These are phyloP conservation scores for Pseudomugil tenellus DNA, from an alignment of 2,797 vertebrate genomes.

Conservation along the genomic window DNA sequence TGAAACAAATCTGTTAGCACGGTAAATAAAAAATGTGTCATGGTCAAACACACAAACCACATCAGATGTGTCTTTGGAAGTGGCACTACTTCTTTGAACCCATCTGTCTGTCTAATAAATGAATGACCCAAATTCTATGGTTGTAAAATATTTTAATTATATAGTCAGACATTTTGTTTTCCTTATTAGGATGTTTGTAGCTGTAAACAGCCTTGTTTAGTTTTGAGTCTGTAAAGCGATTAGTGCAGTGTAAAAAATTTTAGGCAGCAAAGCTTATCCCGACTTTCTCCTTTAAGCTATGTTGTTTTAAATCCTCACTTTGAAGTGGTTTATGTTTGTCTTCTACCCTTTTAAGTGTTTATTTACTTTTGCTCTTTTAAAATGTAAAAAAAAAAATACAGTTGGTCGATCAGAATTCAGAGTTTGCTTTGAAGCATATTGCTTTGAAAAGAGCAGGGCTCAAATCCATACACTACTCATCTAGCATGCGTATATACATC, in stretches of 20 bases:
- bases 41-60: background rate
- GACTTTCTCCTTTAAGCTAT: slow-evolving; percentile 31
- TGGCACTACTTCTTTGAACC: background rate
- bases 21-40: background rate
- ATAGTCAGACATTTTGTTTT: slow-evolving; percentile 9
- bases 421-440: background rate
- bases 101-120: background rate
- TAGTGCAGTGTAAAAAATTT: slow-evolving; percentile 19
- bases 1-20: background rate
- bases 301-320: slow-evolving; percentile 30
- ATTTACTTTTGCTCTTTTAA: background rate
- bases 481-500: slow-evolving; percentile 25
- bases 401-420: slow-evolving; percentile 4
- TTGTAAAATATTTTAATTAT: background rate
- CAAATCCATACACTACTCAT: slow-evolving; percentile 20
- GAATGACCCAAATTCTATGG: background rate
- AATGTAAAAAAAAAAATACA: background rate
- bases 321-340: slow-evolving; percentile 30
- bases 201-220: slow-evolving; percentile 35
- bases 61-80: background rate
- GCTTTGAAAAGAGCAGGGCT: slow-evolving; percentile 2
- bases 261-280: slow-evolving; percentile 32
- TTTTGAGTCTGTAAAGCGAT: slow-evolving; percentile 36
- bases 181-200: slow-evolving; percentile 22
- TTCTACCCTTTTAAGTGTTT: slow-evolving; percentile 19